Evolutionary conservation across 30 jellyfish, hydroid and myxozoan species (phyloP), one percentile per base, ranked within the genome.

Genomic region (Pelagia noctiluca): DNA sequence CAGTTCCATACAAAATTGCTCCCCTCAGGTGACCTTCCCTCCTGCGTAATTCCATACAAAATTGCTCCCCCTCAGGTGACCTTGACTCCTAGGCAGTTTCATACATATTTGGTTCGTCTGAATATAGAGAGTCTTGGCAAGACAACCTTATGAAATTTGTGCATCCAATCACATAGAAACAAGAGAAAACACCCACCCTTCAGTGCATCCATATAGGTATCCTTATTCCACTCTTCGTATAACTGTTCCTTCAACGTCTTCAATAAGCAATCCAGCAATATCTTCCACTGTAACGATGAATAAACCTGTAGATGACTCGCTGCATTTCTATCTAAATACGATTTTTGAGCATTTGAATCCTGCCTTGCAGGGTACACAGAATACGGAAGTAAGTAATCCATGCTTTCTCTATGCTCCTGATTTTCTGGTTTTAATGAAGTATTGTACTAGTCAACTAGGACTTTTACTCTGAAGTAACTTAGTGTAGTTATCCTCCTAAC

Each of bases 191-290:
- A 25, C 5, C 23, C 22, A 93, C 98, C 98, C 67, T 81, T 87
- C 34, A 93, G 63, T 25, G 94, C 96, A 25, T 81, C 97, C 71
- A 86, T 7, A 53, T 85, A 86, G 0, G 97, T 75, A 26, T 86
- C 96, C 36, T 82, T 72, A 60, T 93, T 93, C 97, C 96, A 87
- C 30, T 84, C 84, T 52, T 86, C 97, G 67, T 78, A 78, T 21
- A 71, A 81, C 2, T 93, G 80, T 5, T 87, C 80, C 49, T 61
- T 82, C 35, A 93, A 62, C 0, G 72, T 60, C 35, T 70, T 75
- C 53, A 93, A 85, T 30, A 82, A 71, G 72, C 75, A 82, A 16
- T 71, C 70, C 29, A 82, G 86, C 33, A 82, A 32, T 33, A 54
- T 37, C 25, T 70, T 38, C 92, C 92, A 82, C 92, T 82, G 80